Evolutionary conservation across 2,797 vertebrate species (phyloP).

Genomic region (Coluber constrictor): DNA sequence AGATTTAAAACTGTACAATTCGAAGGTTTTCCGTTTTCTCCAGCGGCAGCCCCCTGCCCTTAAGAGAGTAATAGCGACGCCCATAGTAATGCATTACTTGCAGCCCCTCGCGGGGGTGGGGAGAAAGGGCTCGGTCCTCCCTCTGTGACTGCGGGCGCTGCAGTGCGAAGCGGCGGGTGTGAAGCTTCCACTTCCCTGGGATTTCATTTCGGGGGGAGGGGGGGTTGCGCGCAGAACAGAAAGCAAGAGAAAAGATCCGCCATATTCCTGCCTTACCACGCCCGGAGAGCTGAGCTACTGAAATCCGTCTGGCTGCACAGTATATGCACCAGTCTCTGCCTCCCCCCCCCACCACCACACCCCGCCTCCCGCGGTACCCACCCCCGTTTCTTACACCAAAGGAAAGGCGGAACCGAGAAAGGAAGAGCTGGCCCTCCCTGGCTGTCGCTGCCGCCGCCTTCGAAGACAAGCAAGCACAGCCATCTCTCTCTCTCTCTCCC

Average conservation of each 20-base stretch:
- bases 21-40: background rate
- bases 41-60: background rate
- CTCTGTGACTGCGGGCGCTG: background rate
- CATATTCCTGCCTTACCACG: conserved; percentile 87
- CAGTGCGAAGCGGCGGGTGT: background rate
- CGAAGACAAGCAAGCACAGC: background rate
- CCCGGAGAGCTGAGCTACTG: conserved; percentile 75
- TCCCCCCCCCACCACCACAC: background rate
- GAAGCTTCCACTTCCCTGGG: conserved; percentile 47
- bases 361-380: background rate
- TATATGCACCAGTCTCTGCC: background rate
- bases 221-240: conserved; percentile 56
- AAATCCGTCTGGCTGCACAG: conserved; percentile 29
- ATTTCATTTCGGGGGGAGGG: conserved; percentile 28
- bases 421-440: background rate
- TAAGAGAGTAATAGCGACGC: background rate
- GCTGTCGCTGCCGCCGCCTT: background rate
- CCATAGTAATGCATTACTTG: background rate
- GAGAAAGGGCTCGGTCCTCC: background rate
- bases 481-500: background rate
- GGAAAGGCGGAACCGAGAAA: background rate
- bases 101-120: conserved; percentile 2
- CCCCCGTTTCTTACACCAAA: background rate
- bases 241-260: conserved; percentile 77
- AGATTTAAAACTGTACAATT: background rate